These are phyloP conservation scores for Sula dactylatra DNA, from an alignment of 2,113 vertebrate species.

Conservation along the genomic window DNA sequence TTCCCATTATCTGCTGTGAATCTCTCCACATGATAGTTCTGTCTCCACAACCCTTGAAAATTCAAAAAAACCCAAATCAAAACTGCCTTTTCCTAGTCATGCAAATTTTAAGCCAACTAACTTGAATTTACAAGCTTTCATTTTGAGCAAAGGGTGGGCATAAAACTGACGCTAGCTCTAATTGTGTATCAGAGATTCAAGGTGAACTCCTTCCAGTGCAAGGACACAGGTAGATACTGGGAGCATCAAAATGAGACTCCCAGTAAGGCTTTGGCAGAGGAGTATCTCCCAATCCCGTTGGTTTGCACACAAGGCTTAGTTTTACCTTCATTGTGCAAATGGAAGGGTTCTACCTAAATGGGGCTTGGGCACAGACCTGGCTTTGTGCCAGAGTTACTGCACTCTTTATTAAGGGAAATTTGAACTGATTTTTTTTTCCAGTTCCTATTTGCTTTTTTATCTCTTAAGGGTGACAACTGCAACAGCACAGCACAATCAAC, in stretches of 20 bases:
- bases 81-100: neutral
- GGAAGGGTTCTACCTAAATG: neutral
- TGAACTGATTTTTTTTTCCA: neutral
- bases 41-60: neutral
- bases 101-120: neutral
- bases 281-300: accelerated
- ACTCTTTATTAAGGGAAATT: neutral
- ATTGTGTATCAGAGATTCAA: neutral
- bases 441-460: neutral
- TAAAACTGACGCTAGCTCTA: neutral
- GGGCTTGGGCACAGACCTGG: neutral
- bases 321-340: neutral
- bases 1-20: neutral
- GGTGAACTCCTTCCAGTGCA: neutral
- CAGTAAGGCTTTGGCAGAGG: neutral
- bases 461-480: neutral
- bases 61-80: neutral
- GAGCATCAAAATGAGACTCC: neutral
- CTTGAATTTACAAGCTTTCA: neutral
- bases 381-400: neutral
- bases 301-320: neutral
- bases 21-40: neutral
- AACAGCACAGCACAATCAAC: neutral
- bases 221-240: too few species aligned
- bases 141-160: neutral